Percentiles rank a stretch among this genome's conserved stretches.
These are phyloP conservation scores for Patella vulgata DNA, from an alignment of 1,140 invertebrate genomes.

Conservation along the genomic window DNA sequence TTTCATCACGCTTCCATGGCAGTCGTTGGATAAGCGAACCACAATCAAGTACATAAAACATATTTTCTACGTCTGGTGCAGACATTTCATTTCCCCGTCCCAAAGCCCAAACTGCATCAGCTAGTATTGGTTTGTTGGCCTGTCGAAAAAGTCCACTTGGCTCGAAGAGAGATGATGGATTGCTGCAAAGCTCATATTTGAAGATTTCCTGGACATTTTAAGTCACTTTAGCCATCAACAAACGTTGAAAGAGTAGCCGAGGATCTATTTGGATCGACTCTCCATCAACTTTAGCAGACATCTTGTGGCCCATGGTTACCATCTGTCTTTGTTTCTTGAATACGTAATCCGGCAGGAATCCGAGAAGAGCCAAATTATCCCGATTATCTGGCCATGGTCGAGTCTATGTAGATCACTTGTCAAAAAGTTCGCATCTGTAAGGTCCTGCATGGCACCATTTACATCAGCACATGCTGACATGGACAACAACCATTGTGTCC, in stretches of 20 bases:
- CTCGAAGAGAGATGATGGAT: constrained; percentile 31
- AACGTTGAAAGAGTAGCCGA: constrained; percentile 32
- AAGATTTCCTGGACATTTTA: constrained; percentile 6
- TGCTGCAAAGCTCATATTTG: too few species aligned
- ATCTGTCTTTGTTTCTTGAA: constrained; percentile 26
- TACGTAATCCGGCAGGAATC: constrained; percentile 10
- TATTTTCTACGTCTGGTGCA: too few species aligned
- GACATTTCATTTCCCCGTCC: too few species aligned
- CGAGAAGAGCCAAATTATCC: constrained; percentile 15
- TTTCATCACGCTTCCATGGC: too few species aligned
- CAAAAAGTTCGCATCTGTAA: constrained; percentile 14
- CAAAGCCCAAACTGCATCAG: too few species aligned
- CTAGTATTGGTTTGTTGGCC: too few species aligned
- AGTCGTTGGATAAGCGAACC: too few species aligned
- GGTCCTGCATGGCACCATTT: constrained; percentile 29
- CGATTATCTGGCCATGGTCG: constrained; percentile 1
- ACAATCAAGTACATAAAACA: too few species aligned
- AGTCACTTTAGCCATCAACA: constrained; percentile 6
- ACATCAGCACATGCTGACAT: constrained; percentile 41
- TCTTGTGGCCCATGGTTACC: constrained; percentile 18
- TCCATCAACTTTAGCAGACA: constrained; percentile 20
- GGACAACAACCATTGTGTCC: constrained; percentile 42
- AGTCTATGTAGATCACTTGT: constrained; percentile 40
- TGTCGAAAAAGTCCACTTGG: constrained; percentile 4
- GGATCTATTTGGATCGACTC: constrained; percentile 31